Percentiles rank a stretch among this genome's conserved stretches.
These are phyloP conservation scores for Drosophila quinaria DNA, from an alignment of 2,888 invertebrate species.

Conservation along the genomic window DNA sequence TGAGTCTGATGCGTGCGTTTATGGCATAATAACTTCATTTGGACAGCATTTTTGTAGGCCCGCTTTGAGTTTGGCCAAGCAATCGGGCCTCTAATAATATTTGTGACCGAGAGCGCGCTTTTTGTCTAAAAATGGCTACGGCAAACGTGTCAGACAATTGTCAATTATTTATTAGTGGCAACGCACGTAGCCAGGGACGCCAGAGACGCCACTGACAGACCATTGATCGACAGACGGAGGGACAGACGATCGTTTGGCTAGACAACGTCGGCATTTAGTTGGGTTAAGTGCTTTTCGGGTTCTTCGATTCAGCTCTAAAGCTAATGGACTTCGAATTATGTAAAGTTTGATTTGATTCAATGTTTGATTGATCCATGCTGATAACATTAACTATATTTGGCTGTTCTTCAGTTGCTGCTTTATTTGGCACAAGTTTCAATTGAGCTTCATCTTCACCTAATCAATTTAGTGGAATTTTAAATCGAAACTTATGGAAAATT, in stretches of 20 bases:
- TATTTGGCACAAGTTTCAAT: slow-evolving; percentile 4
- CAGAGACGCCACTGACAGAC: slow-evolving; percentile 23
- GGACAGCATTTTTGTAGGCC: slow-evolving; percentile 74
- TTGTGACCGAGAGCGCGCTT: slow-evolving; percentile 58
- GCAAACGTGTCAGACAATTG: slow-evolving; percentile 80
- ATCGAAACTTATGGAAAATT: too few relatives aligned
- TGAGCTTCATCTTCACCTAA: not conserved
- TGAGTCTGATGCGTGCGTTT: slow-evolving; percentile 83
- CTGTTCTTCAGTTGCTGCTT: slow-evolving; percentile 11
- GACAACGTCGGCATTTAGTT: slow-evolving; percentile 56
- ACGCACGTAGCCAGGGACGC: slow-evolving; percentile 71
- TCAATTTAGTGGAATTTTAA: not conserved
- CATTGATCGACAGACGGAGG: slow-evolving; percentile 4
- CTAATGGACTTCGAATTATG: slow-evolving; percentile 28
- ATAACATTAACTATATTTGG: slow-evolving; percentile 8
- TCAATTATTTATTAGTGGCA: slow-evolving; percentile 80
- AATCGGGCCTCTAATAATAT: slow-evolving; percentile 48
- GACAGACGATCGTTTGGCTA: slow-evolving; percentile 42
- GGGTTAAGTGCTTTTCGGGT: slow-evolving; percentile 57
- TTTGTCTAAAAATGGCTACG: slow-evolving; percentile 79
- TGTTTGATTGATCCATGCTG: slow-evolving; percentile 43
- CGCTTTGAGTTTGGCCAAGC: slow-evolving; percentile 32
- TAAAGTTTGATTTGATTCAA: slow-evolving; percentile 17
- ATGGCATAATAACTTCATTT: slow-evolving; percentile 85
- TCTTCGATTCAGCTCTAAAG: slow-evolving; percentile 11